Evolutionary conservation across 2,113 vertebrate species (phyloP), one percentile per base, ranked within the genome.

Genomic region (Emydocephalus ijimae): DNA sequence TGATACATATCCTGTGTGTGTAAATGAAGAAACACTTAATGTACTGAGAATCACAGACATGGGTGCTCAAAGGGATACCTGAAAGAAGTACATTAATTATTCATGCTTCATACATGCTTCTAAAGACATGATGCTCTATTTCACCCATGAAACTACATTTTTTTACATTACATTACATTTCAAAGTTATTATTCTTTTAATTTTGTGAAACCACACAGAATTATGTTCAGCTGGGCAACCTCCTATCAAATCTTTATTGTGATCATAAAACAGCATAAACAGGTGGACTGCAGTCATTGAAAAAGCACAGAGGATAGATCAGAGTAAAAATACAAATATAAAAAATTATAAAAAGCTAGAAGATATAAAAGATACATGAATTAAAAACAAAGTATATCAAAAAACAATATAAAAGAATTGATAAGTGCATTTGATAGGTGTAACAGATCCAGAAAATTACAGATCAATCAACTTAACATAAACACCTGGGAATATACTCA

Each of bases 1-100:
- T 92, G 94, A 96, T 94, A 89, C 45, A 0, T 97, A 96, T 96
- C 94, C 93, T 96, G 39, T 85, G 0, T 97, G 48, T 97, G 81
- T 94, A 94, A 95, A 95, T 94, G 95, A 56, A 59, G 92, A 64
- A 88, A 88, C 52, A 50, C 92, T 92, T 95, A 90, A 12, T 92
- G 43, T 26, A 55, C 34, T 89, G 24, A 54, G 86, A 88, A 29
- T 92, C 23, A 34, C 69, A 92, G 39, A 34, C 11, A 23, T 26
- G 18, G 64, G 52, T 85, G 9, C 39, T 59, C 56, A 91, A 48
- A 86, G 10, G n/a, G 11, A 5, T 86, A 39, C 26, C 85, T 48
- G 48, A 59, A 45, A 20, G 9, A 85, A 48, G 39, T n/a, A 50
- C 29, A 18, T 48, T 26, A 87, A 54, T 85, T 56, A 50, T 57